Base-by-base conservation (phyloP, 1,140 invertebrate species). In the Ceratitis capitata region DNA sequence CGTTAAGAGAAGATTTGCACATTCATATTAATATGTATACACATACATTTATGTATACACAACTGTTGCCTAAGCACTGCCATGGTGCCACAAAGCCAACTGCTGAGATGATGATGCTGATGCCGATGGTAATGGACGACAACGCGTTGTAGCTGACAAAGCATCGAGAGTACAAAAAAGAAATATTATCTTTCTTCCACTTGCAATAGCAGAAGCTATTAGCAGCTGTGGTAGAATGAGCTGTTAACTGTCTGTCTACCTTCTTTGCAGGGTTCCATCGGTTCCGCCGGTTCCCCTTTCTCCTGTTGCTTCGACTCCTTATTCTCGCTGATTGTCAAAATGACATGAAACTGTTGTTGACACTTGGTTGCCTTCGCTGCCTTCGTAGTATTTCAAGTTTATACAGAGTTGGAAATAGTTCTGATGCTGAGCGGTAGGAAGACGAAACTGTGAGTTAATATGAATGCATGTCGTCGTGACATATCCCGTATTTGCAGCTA, bases 311-410 rank as follows among this genome's bases (percentile, higher is more conserved):
- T n/a, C 69, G 12, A 23, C 35, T 78, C n/a, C 35, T 78, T 78
- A 45, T 78, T 35, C n/a, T n/a, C 9, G 42, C 61, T 78, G 69
- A 78, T 78, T 78, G 69, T 78, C 35, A 23, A 10, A 78, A 78
- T 78, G 39, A 78, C 39, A 78, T 78, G 69, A 42, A 56, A n/a
- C 69, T 78, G 69, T 78, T 78, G 69, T 26, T 78, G 69, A 78
- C 69, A 78, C 39, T 78, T 78, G n/a, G 69, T n/a, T 45, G 35
- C 9, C 5, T 6, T 64, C 12, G 7, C 39, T 7, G 23, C 32
- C 26, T 56, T 16, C 12, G 64, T 35, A n/a, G 6, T 74, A 23
- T 16, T 78, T 78, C 6, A 29, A 61, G 69, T 78, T 42, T 78
- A 23, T n/a, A 7, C 45, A 7, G 69, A 2, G 6, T 26, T 7